Evolutionary conservation across 1,140 invertebrate species (phyloP).

Genomic region (Drosophila kurseongensis): DNA sequence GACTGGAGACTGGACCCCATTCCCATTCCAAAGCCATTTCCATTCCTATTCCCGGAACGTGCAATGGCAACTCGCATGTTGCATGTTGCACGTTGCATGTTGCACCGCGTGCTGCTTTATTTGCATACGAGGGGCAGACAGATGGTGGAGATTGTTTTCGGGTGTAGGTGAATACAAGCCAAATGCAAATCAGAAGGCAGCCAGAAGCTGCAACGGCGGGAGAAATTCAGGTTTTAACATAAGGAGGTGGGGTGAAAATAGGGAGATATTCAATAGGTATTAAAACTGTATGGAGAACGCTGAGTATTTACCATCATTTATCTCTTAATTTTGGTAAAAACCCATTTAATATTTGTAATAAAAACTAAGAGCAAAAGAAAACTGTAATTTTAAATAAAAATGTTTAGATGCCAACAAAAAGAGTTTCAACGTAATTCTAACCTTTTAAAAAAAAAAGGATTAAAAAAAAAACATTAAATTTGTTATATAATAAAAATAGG

Average conservation of each 20-base stretch:
- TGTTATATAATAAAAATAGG: no score
- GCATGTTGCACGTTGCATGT: constrained; percentile 64
- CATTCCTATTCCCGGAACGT: constrained; percentile 58
- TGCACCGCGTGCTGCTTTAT: constrained; percentile 75
- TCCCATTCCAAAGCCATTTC: constrained; percentile 27
- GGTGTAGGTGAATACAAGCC: constrained; percentile 38
- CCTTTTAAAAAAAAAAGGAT: no score
- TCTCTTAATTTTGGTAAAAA: neutral
- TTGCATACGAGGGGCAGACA: constrained; percentile 65
- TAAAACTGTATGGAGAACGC: constrained; percentile 1
- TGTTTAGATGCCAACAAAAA: no score
- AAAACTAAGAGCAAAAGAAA: no score
- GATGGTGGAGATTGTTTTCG: constrained; percentile 33
- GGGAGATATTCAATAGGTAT: neutral
- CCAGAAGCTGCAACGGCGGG: constrained; percentile 1
- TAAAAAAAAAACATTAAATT: no score
- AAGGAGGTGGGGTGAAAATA: constrained; percentile 12
- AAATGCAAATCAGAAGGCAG: constrained; percentile 43
- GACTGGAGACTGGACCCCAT: constrained; percentile 1
- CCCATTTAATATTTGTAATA: no score
- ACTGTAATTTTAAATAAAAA: no score
- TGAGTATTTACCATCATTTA: neutral
- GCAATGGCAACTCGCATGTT: constrained; percentile 60
- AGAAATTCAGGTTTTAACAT: constrained; percentile 7
- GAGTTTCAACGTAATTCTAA: no score